Evolutionary conservation across 2,888 invertebrate genomes (phyloP).

Genomic region (Cerastoderma edule): DNA sequence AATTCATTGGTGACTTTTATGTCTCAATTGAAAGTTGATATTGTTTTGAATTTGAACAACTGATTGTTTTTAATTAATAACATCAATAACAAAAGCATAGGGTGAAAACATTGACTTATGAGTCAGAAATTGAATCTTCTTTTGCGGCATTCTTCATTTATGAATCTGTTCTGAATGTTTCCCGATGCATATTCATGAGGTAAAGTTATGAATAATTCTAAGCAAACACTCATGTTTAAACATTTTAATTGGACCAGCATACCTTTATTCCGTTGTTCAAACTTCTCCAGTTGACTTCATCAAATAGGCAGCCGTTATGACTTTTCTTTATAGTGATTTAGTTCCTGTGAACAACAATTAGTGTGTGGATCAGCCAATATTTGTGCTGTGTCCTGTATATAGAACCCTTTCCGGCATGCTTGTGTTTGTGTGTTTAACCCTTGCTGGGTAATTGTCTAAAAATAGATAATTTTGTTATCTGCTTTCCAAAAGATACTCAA

Average conservation of each 20-base stretch:
- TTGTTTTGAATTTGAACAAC: not conserved
- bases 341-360: conserved; percentile 5
- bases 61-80: not conserved
- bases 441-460: not conserved
- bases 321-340: conserved; percentile 3
- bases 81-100: not conserved
- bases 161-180: too few relatives aligned
- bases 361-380: not conserved
- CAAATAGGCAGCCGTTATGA: not conserved
- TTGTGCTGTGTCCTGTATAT: conserved; percentile 1
- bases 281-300: conserved; percentile 13
- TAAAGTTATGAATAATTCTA: not conserved
- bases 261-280: conserved; percentile 13
- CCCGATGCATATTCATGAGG: too few relatives aligned
- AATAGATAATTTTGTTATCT: not conserved
- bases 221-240: conserved; percentile 12
- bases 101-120: not conserved
- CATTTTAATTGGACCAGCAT: conserved; percentile 12
- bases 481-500: not conserved
- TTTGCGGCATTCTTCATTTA: too few relatives aligned
- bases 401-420: not conserved
- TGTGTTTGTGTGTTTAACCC: not conserved
- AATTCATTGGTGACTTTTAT: too few relatives aligned
- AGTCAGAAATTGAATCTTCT: not conserved
- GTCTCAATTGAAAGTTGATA: too few relatives aligned